Evolutionary conservation across 1,140 invertebrate genomes (phyloP).

Genomic region (Aphelinus certus): DNA sequence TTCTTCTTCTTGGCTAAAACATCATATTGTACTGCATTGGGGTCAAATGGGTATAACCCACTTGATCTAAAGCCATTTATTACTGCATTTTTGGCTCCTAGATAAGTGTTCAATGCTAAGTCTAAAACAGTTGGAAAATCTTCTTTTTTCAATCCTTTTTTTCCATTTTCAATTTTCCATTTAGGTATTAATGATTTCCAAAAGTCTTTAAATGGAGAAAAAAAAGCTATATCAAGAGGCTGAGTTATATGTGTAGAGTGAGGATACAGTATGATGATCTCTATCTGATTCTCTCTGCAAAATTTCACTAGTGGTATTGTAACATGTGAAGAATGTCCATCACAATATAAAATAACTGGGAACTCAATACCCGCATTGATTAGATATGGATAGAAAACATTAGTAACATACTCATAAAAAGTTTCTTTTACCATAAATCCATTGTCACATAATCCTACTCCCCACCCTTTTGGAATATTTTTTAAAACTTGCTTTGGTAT

Average conservation of each 20-base stretch:
- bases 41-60: conserved; percentile 50
- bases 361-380: background rate
- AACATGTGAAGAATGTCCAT: background rate
- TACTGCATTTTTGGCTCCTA: conserved; percentile 41
- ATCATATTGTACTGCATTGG: conserved; percentile 48
- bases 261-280: background rate
- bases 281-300: background rate
- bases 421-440: too few species aligned
- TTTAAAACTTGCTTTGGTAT: too few species aligned
- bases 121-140: conserved; percentile 49
- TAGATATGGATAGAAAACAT: conserved; percentile 6
- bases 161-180: conserved; percentile 38
- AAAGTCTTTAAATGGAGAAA: conserved; percentile 8
- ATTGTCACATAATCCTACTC: background rate
- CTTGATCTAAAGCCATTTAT: conserved; percentile 51
- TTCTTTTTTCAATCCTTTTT: conserved; percentile 43
- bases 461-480: background rate
- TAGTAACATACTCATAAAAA: background rate
- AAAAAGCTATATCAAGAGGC: background rate
- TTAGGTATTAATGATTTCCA: conserved; percentile 47
- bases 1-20: conserved; percentile 25
- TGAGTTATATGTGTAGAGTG: background rate
- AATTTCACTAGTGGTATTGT: background rate
- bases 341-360: conserved; percentile 7
- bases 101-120: conserved; percentile 35